Evolutionary conservation across 2,888 invertebrate genomes (phyloP).

Genomic region (Deroplatys truncata): DNA sequence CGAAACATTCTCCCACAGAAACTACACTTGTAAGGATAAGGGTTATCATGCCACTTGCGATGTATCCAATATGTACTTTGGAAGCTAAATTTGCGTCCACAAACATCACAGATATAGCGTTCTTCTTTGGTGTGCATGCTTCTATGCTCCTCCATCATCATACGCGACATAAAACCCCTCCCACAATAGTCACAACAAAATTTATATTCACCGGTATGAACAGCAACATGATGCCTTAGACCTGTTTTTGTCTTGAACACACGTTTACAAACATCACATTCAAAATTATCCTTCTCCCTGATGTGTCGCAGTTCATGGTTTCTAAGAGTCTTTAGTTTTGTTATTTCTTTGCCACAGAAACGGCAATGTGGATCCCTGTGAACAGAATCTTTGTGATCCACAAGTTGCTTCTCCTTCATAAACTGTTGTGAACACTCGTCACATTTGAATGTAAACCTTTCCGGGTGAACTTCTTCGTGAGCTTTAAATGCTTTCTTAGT

Average conservation of each 20-base stretch:
- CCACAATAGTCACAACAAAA: constrained; percentile 33
- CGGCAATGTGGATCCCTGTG: constrained; percentile 32
- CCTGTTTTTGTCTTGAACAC: constrained; percentile 33
- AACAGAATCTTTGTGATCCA: constrained; percentile 23
- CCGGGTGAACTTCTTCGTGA: constrained; percentile 28
- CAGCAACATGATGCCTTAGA: constrained; percentile 31
- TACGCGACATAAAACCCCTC: constrained; percentile 33
- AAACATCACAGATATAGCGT: constrained; percentile 33
- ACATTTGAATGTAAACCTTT: constrained; percentile 25
- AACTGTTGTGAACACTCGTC: constrained; percentile 25
- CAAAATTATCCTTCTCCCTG: constrained; percentile 25
- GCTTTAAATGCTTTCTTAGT: constrained; percentile 21
- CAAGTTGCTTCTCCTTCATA: constrained; percentile 28
- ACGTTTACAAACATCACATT: constrained; percentile 31
- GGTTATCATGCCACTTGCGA: constrained; percentile 34
- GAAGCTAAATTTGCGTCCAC: constrained; percentile 33
- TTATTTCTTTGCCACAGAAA: constrained; percentile 31
- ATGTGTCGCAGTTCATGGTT: constrained; percentile 31
- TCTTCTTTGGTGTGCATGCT: constrained; percentile 34
- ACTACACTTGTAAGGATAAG: constrained; percentile 34
- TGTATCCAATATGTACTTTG: constrained; percentile 35
- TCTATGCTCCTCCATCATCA: constrained; percentile 33
- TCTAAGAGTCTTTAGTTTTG: constrained; percentile 28
- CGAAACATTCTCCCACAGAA: constrained; percentile 31
- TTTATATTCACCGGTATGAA: constrained; percentile 34